These are phyloP conservation scores for Threskiornis aethiopicus DNA, from an alignment of 2,797 vertebrate species.

Conservation along the genomic window DNA sequence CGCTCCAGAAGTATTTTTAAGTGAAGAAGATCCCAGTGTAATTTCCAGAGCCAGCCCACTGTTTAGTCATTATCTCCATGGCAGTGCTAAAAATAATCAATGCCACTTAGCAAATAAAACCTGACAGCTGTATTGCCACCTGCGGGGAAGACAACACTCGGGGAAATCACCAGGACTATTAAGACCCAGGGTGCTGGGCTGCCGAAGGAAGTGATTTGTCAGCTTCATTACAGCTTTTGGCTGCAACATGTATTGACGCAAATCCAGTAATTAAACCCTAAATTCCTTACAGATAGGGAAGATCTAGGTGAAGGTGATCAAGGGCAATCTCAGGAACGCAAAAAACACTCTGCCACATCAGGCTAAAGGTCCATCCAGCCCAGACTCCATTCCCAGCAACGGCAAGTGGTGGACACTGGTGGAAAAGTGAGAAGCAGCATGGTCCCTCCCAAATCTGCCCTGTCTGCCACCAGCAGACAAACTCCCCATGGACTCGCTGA, in stretches of 20 bases:
- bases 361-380: background rate
- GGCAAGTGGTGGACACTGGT: background rate
- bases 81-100: conserved; percentile 23
- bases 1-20: background rate
- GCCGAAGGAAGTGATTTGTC: background rate
- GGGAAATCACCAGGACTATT: background rate
- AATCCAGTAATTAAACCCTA: background rate
- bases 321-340: accelerated
- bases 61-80: background rate
- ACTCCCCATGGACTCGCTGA: accelerated
- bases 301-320: background rate
- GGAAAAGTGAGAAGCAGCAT: background rate
- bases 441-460: background rate
- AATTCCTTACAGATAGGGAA: background rate
- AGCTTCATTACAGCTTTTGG: conserved; percentile 19
- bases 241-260: background rate
- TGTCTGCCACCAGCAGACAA: background rate
- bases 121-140: conserved; percentile 41
- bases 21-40: background rate
- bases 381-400: background rate
- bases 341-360: accelerated
- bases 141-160: background rate
- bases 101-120: conserved; percentile 20
- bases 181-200: background rate
- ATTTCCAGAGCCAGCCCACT: background rate